Evolutionary conservation across 2,113 vertebrate genomes (phyloP).

Genomic region (Corapipo altera): DNA sequence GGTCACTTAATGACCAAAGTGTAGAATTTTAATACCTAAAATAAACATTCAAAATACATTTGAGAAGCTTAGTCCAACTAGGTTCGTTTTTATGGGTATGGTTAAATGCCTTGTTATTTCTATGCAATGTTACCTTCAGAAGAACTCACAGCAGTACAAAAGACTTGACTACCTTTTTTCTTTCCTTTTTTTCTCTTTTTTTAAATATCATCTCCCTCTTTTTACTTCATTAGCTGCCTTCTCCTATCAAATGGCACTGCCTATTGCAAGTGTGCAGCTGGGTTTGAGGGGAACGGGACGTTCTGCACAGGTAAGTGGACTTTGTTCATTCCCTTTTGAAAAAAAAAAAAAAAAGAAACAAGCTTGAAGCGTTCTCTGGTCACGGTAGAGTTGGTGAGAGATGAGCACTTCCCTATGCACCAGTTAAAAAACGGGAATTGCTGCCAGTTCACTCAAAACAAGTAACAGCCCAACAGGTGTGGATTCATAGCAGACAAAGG

Average conservation of each 20-base stretch:
- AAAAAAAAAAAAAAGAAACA: neutral
- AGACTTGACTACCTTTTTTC: neutral
- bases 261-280: conserved; percentile 84
- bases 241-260: conserved; percentile 35
- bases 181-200: neutral
- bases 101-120: neutral
- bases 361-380: neutral
- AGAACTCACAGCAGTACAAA: neutral
- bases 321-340: neutral
- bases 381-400: neutral
- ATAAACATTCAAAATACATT: neutral
- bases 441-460: neutral
- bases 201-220: neutral
- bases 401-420: neutral
- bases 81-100: neutral
- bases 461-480: neutral
- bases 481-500: neutral
- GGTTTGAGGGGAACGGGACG: conserved; percentile 89
- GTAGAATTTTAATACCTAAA: neutral
- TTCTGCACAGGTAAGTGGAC: conserved; percentile 80
- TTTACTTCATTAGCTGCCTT: conserved; percentile 75
- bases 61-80: neutral
- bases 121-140: neutral
- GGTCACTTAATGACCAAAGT: neutral
- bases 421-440: neutral